A percentile compares a stretch with the other conserved stretches of the same genome.
Evolutionary conservation across 2,113 vertebrate genomes (phyloP).

Genomic region (Onychostruthus taczanowskii): DNA sequence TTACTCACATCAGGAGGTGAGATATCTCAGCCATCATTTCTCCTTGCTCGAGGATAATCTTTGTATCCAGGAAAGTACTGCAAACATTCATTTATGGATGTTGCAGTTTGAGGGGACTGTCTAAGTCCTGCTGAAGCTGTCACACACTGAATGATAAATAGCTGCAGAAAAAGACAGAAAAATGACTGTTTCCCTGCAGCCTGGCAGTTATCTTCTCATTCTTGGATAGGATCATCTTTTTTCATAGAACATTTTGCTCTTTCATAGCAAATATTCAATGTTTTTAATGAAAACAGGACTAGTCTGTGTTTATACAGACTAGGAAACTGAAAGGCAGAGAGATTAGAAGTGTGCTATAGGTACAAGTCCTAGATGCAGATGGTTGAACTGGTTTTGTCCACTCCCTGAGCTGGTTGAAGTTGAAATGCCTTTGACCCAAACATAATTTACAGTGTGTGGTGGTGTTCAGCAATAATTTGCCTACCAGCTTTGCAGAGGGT

Average conservation of each 20-base stretch:
- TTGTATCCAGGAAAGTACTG: neutral
- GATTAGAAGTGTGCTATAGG: neutral
- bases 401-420: neutral
- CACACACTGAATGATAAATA: neutral
- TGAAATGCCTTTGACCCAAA: neutral
- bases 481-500: neutral
- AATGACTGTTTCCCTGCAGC: neutral
- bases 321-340: neutral
- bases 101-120: neutral
- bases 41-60: neutral
- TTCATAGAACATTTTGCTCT: neutral
- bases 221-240: neutral
- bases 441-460: neutral
- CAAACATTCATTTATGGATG: neutral
- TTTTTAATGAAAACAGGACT: neutral
- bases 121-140: neutral
- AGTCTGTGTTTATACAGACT: neutral
- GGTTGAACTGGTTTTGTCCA: neutral
- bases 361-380: neutral
- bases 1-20: neutral
- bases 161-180: neutral
- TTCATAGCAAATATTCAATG: neutral
- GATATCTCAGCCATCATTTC: neutral
- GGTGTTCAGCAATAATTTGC: neutral
- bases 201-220: neutral